These are phyloP conservation scores for Aphidius colemani DNA, from an alignment of 2,888 invertebrate genomes.

Conservation along the genomic window DNA sequence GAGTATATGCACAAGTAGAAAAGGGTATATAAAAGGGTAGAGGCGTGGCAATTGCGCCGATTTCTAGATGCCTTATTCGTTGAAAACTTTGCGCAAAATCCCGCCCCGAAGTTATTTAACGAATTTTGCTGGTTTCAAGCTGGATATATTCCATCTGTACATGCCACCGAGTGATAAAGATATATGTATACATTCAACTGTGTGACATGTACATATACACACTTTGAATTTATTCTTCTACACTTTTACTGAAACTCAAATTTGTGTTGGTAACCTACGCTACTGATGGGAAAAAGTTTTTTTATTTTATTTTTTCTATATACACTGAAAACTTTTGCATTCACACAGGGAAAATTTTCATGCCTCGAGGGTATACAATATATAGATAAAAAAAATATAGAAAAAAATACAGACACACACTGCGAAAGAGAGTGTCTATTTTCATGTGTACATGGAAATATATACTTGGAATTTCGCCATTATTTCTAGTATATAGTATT, in stretches of 20 bases:
- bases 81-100: conserved; percentile 57
- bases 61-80: conserved; percentile 59
- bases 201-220: conserved; percentile 1
- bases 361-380: too few relatives aligned
- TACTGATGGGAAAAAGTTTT: too few relatives aligned
- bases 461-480: conserved; percentile 36
- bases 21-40: conserved; percentile 35
- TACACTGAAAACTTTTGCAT: too few relatives aligned
- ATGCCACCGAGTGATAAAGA: too few relatives aligned
- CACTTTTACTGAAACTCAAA: background rate
- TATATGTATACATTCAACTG: background rate
- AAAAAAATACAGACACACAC: conserved; percentile 10
- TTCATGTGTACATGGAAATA: conserved; percentile 14
- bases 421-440: conserved; percentile 9
- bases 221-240: background rate
- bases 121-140: too few relatives aligned
- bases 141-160: background rate
- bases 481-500: conserved; percentile 27
- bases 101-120: conserved; percentile 40
- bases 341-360: too few relatives aligned
- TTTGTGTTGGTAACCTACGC: too few relatives aligned
- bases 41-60: conserved; percentile 53
- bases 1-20: conserved; percentile 22
- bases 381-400: background rate
- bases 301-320: too few relatives aligned